These are phyloP conservation scores for Thaumetopoea pityocampa DNA, from an alignment of 1,140 invertebrate genomes.

Conservation along the genomic window DNA sequence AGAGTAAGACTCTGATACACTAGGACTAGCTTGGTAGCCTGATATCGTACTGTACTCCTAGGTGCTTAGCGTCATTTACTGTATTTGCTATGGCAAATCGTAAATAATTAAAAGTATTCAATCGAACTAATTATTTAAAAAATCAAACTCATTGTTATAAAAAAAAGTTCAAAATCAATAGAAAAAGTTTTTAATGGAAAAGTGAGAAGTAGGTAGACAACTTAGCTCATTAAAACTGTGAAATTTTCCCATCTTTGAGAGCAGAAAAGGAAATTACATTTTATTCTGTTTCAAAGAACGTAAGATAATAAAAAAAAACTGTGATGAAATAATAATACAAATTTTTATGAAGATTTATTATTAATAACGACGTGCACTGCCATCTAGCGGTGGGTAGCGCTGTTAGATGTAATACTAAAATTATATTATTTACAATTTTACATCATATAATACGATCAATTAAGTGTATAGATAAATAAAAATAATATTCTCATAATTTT, in stretches of 20 bases:
- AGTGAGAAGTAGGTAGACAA: constrained; percentile 39
- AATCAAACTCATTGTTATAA: constrained; percentile 35
- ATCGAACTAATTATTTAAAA: constrained; percentile 12
- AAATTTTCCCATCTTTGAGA: constrained; percentile 31
- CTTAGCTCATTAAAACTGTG: constrained; percentile 58
- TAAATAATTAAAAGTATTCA: constrained; percentile 6
- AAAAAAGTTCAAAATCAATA: constrained; percentile 37
- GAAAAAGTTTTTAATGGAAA: constrained; percentile 58
- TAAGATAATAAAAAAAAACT: too few species aligned
- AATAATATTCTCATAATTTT: too few species aligned
- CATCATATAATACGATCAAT: too few species aligned
- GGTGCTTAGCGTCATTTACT: too few species aligned
- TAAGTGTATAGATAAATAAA: too few species aligned
- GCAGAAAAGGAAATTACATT: constrained; percentile 34
- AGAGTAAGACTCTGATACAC: too few species aligned
- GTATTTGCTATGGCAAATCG: too few species aligned
- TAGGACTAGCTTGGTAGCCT: too few species aligned
- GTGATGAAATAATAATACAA: too few species aligned
- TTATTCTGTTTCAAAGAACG: constrained; percentile 25
- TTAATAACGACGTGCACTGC: constrained; percentile 20
- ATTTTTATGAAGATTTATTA: too few species aligned
- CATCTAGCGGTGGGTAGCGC: constrained; percentile 57
- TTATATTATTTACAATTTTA: background rate
- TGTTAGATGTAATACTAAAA: constrained; percentile 5
- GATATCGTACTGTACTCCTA: too few species aligned